Percentiles rank a stretch among this genome's conserved stretches.
Conservation (phyloP, 2,888 invertebrate species). For the Phortica magna region DNA sequence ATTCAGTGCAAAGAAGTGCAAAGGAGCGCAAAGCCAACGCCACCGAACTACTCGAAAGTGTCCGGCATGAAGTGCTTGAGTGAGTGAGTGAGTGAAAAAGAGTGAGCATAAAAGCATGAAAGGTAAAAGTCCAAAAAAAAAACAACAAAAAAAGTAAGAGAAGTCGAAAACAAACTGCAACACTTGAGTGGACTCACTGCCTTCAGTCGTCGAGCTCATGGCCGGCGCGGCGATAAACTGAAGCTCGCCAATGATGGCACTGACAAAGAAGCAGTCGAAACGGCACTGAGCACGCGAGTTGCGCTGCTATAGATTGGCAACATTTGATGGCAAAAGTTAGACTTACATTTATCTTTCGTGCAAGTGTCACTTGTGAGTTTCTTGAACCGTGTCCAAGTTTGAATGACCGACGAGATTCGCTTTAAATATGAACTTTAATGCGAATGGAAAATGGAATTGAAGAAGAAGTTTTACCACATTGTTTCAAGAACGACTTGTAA, state of each 20-base stretch:
- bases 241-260: conserved; percentile 28
- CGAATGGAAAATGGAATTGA: neutral
- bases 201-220: neutral
- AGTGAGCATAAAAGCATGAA: neutral
- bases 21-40: neutral
- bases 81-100: neutral
- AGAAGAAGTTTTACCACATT: neutral
- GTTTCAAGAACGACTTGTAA: neutral
- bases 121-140: conserved; percentile 17
- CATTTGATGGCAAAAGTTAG: conserved; percentile 70
- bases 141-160: conserved; percentile 15
- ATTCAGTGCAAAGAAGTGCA: neutral
- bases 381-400: conserved; percentile 69
- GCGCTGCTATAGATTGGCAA: conserved; percentile 59
- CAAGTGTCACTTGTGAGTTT: conserved; percentile 71
- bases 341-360: conserved; percentile 69
- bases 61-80: neutral
- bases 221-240: neutral
- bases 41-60: neutral
- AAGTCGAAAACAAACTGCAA: conserved; percentile 25
- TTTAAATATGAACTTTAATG: neutral
- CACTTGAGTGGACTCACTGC: conserved; percentile 15
- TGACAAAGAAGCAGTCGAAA: neutral
- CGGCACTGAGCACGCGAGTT: neutral
- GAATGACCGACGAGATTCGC: neutral